phyloP scores from a whole-genome alignment of 2,888 invertebrate genomes.

The Tipula unca region DNA sequence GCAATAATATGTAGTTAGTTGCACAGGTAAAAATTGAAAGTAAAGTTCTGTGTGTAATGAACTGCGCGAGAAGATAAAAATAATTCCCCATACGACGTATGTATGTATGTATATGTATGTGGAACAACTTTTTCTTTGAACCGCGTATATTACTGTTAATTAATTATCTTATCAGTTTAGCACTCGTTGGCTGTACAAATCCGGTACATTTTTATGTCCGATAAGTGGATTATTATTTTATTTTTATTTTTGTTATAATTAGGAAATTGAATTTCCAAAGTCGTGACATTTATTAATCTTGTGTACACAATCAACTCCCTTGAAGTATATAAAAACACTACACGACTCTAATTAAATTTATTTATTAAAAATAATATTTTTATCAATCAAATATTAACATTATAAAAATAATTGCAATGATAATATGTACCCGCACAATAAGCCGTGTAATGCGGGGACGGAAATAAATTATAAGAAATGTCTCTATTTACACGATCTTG shows the following conservation, averaged over 20 bases:
- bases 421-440: neutral
- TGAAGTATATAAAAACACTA: neutral
- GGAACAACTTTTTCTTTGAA: too few relatives aligned
- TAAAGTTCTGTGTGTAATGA: neutral
- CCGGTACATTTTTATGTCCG: neutral
- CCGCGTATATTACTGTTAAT: too few relatives aligned
- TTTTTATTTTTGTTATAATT: neutral
- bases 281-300: conserved; percentile 14
- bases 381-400: neutral
- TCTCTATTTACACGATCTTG: neutral
- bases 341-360: neutral
- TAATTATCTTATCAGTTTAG: too few relatives aligned
- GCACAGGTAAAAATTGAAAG: neutral
- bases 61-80: neutral
- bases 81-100: too few relatives aligned
- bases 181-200: too few relatives aligned
- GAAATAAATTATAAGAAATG: neutral
- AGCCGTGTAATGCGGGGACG: neutral
- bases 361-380: neutral
- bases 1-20: neutral
- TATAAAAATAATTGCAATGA: neutral
- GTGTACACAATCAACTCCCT: neutral
- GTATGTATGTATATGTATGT: too few relatives aligned
- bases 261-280: neutral
- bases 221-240: neutral